A percentile compares a stretch with the other conserved stretches of the same genome.
These are phyloP conservation scores for Oithona nana DNA, from an alignment of 2,888 invertebrate genomes.

Conservation along the genomic window DNA sequence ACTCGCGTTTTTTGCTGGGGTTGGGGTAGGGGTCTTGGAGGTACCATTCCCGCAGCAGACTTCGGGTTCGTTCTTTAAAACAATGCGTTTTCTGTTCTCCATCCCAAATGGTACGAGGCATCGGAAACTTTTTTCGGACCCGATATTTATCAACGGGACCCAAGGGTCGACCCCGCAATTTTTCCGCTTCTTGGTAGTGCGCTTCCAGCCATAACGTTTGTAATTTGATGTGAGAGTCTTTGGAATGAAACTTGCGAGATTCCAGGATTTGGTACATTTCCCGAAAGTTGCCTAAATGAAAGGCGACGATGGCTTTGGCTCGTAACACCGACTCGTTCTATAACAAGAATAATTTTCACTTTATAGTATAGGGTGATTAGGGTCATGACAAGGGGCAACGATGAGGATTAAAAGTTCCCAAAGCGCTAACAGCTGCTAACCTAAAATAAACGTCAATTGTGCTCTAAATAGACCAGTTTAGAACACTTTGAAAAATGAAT, in stretches of 20 bases:
- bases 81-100: conserved; percentile 91
- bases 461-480: too few relatives aligned
- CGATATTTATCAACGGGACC: conserved; percentile 86
- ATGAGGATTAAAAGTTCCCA: not conserved
- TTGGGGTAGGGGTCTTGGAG: conserved; percentile 91
- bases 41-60: conserved; percentile 90
- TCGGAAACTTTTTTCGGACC: conserved; percentile 77
- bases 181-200: conserved; percentile 81
- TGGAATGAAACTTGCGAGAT: conserved; percentile 60
- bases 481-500: too few relatives aligned
- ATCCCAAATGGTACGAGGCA: conserved; percentile 83
- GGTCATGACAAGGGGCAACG: too few relatives aligned
- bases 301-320: conserved; percentile 68
- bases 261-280: conserved; percentile 76
- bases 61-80: conserved; percentile 84
- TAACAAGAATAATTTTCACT: too few relatives aligned
- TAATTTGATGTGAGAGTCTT: conserved; percentile 67
- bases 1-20: conserved; percentile 74
- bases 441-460: too few relatives aligned
- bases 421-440: too few relatives aligned
- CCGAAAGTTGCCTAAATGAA: conserved; percentile 68
- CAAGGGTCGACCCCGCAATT: conserved; percentile 64
- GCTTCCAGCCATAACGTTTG: conserved; percentile 84
- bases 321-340: conserved; percentile 65
- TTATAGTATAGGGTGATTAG: too few relatives aligned